Conservation (phyloP, 2,888 invertebrate species). For the Acleris laterana region DNA sequence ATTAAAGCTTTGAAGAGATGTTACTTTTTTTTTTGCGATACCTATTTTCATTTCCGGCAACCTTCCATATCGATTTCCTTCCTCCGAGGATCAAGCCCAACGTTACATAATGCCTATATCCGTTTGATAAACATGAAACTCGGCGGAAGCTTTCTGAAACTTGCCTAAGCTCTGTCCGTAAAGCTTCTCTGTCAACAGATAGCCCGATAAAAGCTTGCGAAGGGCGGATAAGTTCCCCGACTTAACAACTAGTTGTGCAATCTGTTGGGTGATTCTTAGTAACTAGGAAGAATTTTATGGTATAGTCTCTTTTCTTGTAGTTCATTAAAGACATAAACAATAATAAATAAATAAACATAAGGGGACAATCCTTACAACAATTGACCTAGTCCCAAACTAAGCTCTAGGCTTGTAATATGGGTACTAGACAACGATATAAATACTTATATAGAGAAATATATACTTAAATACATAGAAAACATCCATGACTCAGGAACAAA, state of each 20-base stretch:
- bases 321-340: no score
- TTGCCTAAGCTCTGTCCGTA: constrained; percentile 36
- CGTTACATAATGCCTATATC: constrained; percentile 18
- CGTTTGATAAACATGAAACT: constrained; percentile 33
- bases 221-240: constrained; percentile 29
- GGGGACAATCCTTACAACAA: no score
- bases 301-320: no score
- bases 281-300: neutral
- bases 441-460: no score
- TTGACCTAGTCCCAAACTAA: no score
- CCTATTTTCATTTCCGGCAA: neutral
- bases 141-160: constrained; percentile 35
- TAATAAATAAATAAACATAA: no score
- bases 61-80: neutral
- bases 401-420: no score
- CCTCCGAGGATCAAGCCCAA: constrained; percentile 10
- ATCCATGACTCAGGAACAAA: no score
- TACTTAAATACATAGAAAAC: no score
- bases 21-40: no score
- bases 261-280: neutral
- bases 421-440: no score
- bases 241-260: constrained; percentile 20
- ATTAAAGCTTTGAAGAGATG: no score
- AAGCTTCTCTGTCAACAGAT: constrained; percentile 32
- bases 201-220: constrained; percentile 28